phyloP scores from a whole-genome alignment of 2,888 invertebrate genomes.

The Tetragonula carbonaria region DNA sequence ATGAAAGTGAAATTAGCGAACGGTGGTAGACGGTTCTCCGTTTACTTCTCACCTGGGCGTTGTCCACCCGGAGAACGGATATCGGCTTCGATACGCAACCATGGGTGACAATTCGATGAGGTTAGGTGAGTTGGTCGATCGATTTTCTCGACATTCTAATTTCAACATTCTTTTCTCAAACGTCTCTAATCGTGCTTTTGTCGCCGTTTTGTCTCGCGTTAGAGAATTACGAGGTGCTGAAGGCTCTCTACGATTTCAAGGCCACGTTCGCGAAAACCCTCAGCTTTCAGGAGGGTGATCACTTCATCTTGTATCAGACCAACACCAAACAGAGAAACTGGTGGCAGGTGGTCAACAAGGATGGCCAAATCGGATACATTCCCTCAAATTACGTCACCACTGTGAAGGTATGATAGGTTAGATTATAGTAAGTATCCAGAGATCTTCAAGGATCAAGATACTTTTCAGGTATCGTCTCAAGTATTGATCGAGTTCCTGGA shows the following conservation, averaged over 20 bases:
- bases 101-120: slow-evolving; percentile 80
- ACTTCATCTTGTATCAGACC: slow-evolving; percentile 91
- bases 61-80: slow-evolving; percentile 64
- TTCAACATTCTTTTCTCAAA: background rate
- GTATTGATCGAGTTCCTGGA: slow-evolving; percentile 90
- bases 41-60: slow-evolving; percentile 76
- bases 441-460: background rate
- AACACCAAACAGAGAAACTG: slow-evolving; percentile 93
- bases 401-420: slow-evolving; percentile 87
- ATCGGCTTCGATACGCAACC: slow-evolving; percentile 61
- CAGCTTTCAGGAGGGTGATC: slow-evolving; percentile 92
- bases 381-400: slow-evolving; percentile 94
- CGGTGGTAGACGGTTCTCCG: slow-evolving; percentile 59
- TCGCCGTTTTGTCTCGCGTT: background rate
- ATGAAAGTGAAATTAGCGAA: slow-evolving; percentile 78
- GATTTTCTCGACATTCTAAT: background rate
- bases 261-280: slow-evolving; percentile 93
- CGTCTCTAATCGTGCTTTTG: background rate
- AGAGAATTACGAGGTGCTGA: slow-evolving; percentile 92
- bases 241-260: slow-evolving; percentile 93
- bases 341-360: slow-evolving; percentile 95
- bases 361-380: slow-evolving; percentile 93
- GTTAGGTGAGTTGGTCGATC: slow-evolving; percentile 78
- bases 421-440: background rate
- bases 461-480: slow-evolving; percentile 88